Base-by-base conservation (phyloP, 2,113 vertebrate species). In the Laterallus jamaicensis region DNA sequence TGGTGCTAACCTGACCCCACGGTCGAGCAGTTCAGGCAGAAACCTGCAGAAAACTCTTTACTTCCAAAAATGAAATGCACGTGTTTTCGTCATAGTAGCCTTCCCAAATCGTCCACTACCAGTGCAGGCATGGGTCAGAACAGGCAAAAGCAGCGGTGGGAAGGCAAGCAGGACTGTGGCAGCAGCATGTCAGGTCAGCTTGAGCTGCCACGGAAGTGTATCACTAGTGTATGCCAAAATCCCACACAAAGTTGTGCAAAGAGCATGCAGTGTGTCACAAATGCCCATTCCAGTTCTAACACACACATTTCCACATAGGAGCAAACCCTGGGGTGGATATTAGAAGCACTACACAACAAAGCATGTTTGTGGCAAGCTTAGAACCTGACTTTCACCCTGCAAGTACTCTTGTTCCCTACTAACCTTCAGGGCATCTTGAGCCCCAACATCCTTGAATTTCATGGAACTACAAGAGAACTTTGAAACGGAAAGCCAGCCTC, bases 1-100 rank as follows among this genome's bases (percentile, higher is more conserved):
- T 79, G 86, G 80, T 92, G 94, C 93, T 75, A 94, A 78, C 89
- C 93, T 88, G 80, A 92, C 77, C 89, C 86, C 58, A 29, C 54
- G 52, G 69, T 18, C 1, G 2, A 90, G 68, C 29, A 32, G 50
- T 10, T 90, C 56, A 29, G 56, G 79, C 68, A 83, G 86, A 83
- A 86, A 88, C 86, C 73, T 86, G 68, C 24, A 91, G 60, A 92
- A 92, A 84, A 91, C 39, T 66, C 69, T 52, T 47, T 37, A 44
- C 69, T 89, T 84, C 58, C 77, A 63, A 71, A 71, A 54, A 26
- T 3, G 6, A 86, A 88, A 89, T 12, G 15, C 26, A 42, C 67
- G 93, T 76, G 32, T 39, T 85, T 89, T n/a, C 8, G 2, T 35
- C 67, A 47, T 20, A 42, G 68, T 50, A 55, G 28, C 64, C 68